Conservation (phyloP, 2,113 vertebrate species). For the Heterochromis multidens region DNA sequence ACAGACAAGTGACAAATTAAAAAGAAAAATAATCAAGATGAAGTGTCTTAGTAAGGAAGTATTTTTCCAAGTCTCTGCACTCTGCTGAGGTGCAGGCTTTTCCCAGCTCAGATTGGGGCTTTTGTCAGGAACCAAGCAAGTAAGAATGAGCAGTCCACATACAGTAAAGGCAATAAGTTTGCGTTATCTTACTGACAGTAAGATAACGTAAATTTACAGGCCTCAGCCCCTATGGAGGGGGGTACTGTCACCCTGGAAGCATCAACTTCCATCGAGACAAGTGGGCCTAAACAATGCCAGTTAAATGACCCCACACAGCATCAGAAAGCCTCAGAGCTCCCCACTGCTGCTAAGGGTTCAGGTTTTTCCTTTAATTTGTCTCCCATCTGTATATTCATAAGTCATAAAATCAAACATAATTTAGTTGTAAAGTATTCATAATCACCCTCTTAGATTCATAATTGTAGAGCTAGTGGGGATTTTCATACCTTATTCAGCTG, state of each 20-base stretch:
- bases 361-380: not conserved
- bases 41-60: not conserved
- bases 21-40: not conserved
- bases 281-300: not conserved
- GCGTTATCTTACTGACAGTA: too few species aligned
- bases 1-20: not conserved
- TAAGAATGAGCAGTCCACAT: too few species aligned
- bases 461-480: not conserved
- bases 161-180: too few species aligned
- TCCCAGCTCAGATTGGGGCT: not conserved
- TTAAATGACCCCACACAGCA: not conserved
- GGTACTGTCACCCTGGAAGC: too few species aligned
- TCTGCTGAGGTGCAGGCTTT: not conserved
- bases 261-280: not conserved
- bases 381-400: not conserved
- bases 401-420: not conserved
- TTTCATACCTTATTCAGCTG: slow-evolving; percentile 87
- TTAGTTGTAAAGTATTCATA: not conserved
- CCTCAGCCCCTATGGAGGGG: not conserved
- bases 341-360: not conserved
- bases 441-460: not conserved
- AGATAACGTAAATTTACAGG: too few species aligned
- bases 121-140: too few species aligned
- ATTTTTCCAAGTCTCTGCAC: not conserved
- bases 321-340: not conserved